These are phyloP conservation scores for Caenorhabditis zanzibari DNA, from an alignment of 2,888 invertebrate species.

Conservation along the genomic window DNA sequence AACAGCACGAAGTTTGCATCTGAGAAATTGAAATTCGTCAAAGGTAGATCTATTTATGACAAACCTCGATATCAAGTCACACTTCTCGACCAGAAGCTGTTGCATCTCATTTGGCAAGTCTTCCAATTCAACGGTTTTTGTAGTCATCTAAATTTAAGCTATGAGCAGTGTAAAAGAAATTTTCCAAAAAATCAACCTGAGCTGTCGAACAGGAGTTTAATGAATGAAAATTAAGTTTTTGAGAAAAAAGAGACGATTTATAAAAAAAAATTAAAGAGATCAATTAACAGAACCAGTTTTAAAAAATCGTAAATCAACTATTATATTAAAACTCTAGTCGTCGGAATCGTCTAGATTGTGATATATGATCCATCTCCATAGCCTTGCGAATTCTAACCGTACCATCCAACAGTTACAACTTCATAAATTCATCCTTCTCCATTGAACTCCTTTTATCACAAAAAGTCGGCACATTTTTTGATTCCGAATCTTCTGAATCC, in stretches of 20 bases:
- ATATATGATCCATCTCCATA: background rate
- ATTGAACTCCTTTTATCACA: no score
- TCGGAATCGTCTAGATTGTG: background rate
- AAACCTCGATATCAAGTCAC: slow-evolving; percentile 40
- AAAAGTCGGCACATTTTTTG: no score
- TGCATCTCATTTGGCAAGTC: slow-evolving; percentile 37
- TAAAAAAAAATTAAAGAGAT: background rate
- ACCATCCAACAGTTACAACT: slow-evolving; percentile 6
- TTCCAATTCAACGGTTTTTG: background rate
- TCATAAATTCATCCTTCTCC: slow-evolving; percentile 18
- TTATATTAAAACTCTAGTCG: background rate
- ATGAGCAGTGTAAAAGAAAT: background rate
- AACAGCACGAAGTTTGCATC: slow-evolving; percentile 18
- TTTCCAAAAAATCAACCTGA: slow-evolving; percentile 13
- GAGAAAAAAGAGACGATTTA: background rate
- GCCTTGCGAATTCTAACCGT: slow-evolving; percentile 17
- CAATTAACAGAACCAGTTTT: background rate
- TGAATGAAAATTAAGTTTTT: background rate
- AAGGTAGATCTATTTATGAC: no score
- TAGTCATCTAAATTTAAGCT: slow-evolving; percentile 35
- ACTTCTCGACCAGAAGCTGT: slow-evolving; percentile 21
- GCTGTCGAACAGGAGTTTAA: slow-evolving; percentile 15
- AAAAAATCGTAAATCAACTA: no score
- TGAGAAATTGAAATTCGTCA: no score
- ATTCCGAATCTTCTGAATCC: no score